These are phyloP conservation scores for Drosophila sordidula DNA, from an alignment of 2,888 invertebrate species.

Conservation along the genomic window DNA sequence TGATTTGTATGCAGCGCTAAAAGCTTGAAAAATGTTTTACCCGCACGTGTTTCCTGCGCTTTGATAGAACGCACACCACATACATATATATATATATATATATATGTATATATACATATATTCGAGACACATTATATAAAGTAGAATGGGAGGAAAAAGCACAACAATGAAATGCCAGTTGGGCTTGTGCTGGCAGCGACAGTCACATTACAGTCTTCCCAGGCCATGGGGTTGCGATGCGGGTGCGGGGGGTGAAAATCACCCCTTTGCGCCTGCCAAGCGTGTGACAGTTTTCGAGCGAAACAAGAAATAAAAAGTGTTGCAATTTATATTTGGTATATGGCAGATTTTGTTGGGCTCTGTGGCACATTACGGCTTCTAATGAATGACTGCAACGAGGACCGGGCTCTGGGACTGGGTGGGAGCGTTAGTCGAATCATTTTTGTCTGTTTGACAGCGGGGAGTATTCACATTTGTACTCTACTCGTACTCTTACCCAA, in stretches of 20 bases:
- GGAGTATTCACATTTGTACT: not conserved
- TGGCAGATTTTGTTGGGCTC: constrained; percentile 28
- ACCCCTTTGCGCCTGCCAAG: not conserved
- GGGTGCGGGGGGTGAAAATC: not conserved
- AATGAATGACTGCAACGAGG: constrained; percentile 53
- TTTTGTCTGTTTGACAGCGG: constrained; percentile 38
- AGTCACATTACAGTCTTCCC: constrained; percentile 58
- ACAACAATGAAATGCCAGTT: constrained; percentile 78
- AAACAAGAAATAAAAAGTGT: constrained; percentile 35
- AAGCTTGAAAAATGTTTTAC: constrained; percentile 80
- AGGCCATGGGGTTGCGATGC: not conserved
- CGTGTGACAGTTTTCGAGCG: constrained; percentile 43
- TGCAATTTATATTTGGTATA: constrained; percentile 49
- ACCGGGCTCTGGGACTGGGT: not conserved
- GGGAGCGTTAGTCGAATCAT: constrained; percentile 22
- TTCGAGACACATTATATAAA: constrained; percentile 69
- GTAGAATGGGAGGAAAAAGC: constrained; percentile 70
- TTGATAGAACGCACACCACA: constrained; percentile 64
- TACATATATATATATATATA: constrained; percentile 1
- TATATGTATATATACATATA: no score
- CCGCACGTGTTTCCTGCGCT: constrained; percentile 81
- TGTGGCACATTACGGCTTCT: constrained; percentile 49
- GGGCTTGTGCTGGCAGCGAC: constrained; percentile 58
- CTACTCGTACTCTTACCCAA: no score
- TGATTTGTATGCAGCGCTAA: constrained; percentile 81